Base-by-base conservation (phyloP, 2,888 invertebrate species). In the Choristoneura rosaceana region DNA sequence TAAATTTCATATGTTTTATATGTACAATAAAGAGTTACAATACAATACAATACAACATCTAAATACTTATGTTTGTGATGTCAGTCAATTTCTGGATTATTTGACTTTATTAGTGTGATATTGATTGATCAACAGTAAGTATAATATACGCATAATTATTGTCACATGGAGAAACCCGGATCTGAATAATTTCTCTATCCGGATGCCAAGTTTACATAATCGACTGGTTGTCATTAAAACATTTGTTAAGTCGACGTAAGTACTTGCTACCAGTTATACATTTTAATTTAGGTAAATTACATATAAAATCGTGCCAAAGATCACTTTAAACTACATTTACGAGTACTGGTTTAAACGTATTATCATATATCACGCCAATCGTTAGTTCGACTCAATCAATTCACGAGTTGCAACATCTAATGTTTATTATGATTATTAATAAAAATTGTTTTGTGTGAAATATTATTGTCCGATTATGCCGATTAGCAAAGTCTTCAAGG, bases 161-260 rank as follows among this genome's bases (percentile, higher is more conserved):
- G 67, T 60, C 71, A 68, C 68, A 43, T 59, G 67, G 74, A 71
- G 70, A 75, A 69, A 74, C 69, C 74, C 75, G 75, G 75, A 75
- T 76, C 70, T 73, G 70, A 75, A 84, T 83, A 85, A 83, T 86
- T 84, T 86, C 85, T 83, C 83, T 81, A 85, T 79, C 80, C 84
- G 81, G 81, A 84, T 81, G 80, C 77, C 76, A 78, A 70, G 69
- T 76, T 90, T 87, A 87, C 79, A 78, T 86, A 90, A 90, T 77
- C 58, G 75, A 82, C 87, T 75, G 81, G 84, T 84, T 84, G 71
- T 78, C 76, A 75, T 74, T 77, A 75, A 70, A 74, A 74, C 71
- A 74, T 69, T 70, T 74, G 64, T 70, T 41, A 70, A 66, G 52
- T 9, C 61, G 52, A 47, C 61, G 62, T 66, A 66, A 55, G 66